Conservation (phyloP, 2,113 vertebrate species). For the Neotragus pygmaeus region DNA sequence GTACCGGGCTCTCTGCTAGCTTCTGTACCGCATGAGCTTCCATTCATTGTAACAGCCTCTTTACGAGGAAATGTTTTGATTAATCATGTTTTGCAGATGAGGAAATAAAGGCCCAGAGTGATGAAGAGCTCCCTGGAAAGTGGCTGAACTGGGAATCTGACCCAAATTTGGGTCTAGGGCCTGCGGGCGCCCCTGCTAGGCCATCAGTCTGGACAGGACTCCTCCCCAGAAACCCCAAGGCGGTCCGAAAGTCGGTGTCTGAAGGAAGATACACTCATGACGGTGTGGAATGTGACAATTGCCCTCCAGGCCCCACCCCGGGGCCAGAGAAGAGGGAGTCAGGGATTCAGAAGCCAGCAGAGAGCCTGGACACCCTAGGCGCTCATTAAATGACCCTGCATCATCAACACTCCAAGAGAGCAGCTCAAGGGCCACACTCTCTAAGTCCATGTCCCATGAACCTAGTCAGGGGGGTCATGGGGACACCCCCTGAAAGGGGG, state of each 20-base stretch:
- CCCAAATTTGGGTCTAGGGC: background rate
- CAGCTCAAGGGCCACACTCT: background rate
- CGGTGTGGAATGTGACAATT: background rate
- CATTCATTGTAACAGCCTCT: background rate
- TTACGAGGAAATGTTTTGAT: background rate
- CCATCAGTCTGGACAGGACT: background rate
- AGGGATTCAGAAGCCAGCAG: background rate
- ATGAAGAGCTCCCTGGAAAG: background rate
- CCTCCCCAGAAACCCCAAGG: background rate
- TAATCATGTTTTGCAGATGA: background rate
- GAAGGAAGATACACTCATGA: background rate
- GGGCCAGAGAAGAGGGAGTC: background rate
- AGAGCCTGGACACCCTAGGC: background rate
- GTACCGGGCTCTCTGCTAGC: background rate
- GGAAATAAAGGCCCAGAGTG: background rate
- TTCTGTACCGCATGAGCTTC: background rate
- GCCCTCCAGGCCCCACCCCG: accelerated
- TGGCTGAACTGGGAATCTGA: background rate
- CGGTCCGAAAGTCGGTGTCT: background rate
- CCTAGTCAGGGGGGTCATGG: background rate
- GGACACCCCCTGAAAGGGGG: background rate
- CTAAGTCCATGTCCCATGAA: background rate
- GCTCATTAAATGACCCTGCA: background rate
- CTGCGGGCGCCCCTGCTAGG: background rate
- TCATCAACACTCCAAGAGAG: background rate